Evolutionary conservation across 1,140 invertebrate species (phyloP), one percentile per base, ranked within the genome.

Genomic region (Drosophila orena): DNA sequence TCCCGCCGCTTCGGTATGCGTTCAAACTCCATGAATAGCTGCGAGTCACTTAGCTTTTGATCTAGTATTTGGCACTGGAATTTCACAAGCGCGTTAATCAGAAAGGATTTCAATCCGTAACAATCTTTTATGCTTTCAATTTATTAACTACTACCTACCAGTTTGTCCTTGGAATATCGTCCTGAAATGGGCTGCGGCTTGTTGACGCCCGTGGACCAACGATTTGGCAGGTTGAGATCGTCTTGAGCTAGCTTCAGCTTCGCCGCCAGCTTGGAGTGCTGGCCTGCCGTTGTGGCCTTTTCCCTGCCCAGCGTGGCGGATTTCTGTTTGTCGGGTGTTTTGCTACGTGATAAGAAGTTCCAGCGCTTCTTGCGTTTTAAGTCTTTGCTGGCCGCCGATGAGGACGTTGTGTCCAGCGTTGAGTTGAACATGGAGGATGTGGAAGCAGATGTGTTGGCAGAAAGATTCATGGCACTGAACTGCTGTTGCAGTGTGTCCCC

Each of bases 11-110:
- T 97, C 1, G 96, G 96, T 80, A 98, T 96, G 78, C 96, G 94
- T 90, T 98, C 97, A 93, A 97, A 98, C 91, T 98, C 97, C 91
- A 96, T 95, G 79, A 97, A 95, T 2, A 98, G 94, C 81, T 97
- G 96, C 55, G 95, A 95, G 86, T 97, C 97, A 4, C 94, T 94
- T 76, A 98, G 93, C 89, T 97, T 97, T 61, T 95, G 95, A 92
- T 97, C 96, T 34, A 98, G 93, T 58, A 97, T 93, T 93, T 96
- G 95, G 89, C 96, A 96, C 96, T 97, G 92, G 14, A 94, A 72
- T 12, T 43, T 10, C 1, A 15, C 3, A 42, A 7, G 15, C 7
- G n/a, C n/a, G 7, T 17, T 10, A 17, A 10, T 42, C 3, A 3
- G 11, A 30, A 30, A 2, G 8, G 8, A 30, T 30, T 30, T 7